Evolutionary conservation across 2,888 invertebrate genomes (phyloP).

Genomic region (Pecten maximus): DNA sequence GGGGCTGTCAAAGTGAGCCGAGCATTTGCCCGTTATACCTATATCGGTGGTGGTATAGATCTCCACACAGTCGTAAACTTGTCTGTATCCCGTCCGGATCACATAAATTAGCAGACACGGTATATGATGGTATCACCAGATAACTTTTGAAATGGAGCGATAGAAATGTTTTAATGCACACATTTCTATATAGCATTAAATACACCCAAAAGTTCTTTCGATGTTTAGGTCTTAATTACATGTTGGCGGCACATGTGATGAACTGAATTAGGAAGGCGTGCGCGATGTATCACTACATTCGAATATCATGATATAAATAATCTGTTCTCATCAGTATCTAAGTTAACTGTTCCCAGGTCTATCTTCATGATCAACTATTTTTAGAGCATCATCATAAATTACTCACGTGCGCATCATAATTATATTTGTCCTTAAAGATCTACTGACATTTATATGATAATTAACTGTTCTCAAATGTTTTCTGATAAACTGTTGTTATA

Average conservation of each 20-base stretch:
- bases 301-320: background rate
- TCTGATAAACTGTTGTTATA: no score
- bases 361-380: background rate
- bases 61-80: background rate
- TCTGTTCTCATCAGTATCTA: background rate
- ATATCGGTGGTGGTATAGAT: background rate
- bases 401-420: background rate
- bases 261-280: background rate
- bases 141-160: background rate
- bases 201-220: background rate
- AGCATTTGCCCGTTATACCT: background rate
- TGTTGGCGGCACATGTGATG: background rate
- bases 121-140: background rate
- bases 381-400: background rate
- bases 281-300: background rate
- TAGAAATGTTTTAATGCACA: background rate
- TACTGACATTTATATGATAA: no score
- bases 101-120: background rate
- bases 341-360: background rate
- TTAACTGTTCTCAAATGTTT: no score
- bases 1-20: background rate
- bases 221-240: background rate
- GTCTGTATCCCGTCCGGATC: background rate
- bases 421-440: no score
- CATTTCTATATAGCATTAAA: background rate